Percentiles rank a stretch among this genome's conserved stretches.
phyloP scores from a whole-genome alignment of 2,797 vertebrate genomes.

The Ctenosaura bakeri region DNA sequence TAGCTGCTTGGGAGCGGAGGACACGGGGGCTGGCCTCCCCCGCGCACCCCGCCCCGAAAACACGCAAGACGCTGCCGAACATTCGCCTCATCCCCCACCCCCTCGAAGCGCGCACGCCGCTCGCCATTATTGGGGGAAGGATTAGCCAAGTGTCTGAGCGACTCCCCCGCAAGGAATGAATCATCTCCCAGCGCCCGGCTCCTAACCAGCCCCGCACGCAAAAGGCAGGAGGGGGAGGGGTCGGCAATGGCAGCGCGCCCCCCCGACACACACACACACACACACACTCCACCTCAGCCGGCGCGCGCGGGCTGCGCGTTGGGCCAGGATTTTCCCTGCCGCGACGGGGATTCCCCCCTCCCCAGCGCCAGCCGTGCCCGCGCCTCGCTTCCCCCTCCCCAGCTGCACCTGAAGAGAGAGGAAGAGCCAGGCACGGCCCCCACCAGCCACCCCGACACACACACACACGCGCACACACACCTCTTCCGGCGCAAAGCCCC shows the following conservation, averaged over 20 bases:
- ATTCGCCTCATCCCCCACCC: neutral
- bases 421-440: neutral
- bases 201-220: neutral
- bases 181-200: constrained; percentile 20
- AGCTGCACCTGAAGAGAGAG: neutral
- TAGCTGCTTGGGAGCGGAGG: neutral
- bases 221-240: neutral
- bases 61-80: neutral
- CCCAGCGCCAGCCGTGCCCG: neutral
- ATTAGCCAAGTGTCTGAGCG: constrained; percentile 2
- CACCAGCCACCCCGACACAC: no score
- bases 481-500: neutral
- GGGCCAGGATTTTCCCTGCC: constrained; percentile 17
- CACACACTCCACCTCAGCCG: neutral
- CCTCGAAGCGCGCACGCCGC: neutral
- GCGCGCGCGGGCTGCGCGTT: constrained; percentile 10
- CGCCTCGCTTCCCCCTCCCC: neutral
- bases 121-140: neutral
- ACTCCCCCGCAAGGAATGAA: constrained; percentile 39
- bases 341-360: constrained; percentile 12
- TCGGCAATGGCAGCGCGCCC: neutral
- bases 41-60: no score
- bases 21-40: neutral
- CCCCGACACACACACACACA: neutral
- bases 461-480: neutral